These are phyloP conservation scores for Phyllostomus hastatus DNA, from an alignment of 2,113 vertebrate genomes.

Conservation along the genomic window DNA sequence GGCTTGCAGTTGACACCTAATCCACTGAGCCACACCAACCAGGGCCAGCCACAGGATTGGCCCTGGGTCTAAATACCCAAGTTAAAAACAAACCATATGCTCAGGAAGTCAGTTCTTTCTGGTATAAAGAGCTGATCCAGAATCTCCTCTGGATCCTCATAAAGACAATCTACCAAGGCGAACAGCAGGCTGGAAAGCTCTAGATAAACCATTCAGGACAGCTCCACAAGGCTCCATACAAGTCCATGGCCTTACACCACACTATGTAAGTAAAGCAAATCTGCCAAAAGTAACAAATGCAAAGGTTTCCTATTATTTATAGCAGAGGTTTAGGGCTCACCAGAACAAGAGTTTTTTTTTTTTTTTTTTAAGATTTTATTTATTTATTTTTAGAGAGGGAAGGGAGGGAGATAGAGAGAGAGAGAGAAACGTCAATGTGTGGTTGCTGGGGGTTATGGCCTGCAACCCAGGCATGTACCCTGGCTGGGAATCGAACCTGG, in stretches of 20 bases:
- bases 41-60: background rate
- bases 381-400: too few species aligned
- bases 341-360: background rate
- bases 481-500: too few species aligned
- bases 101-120: background rate
- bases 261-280: background rate
- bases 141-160: background rate
- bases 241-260: background rate
- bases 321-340: background rate
- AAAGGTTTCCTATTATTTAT: background rate
- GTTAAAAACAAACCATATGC: background rate
- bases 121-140: background rate
- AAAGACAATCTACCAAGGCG: background rate
- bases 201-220: background rate
- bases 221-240: background rate
- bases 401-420: too few species aligned
- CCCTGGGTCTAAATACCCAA: background rate
- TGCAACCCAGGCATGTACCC: too few species aligned
- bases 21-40: too few species aligned
- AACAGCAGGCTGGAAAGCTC: background rate
- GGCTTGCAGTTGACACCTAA: too few species aligned
- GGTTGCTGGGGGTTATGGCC: too few species aligned
- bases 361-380: too few species aligned
- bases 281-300: background rate
- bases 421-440: too few species aligned